These are phyloP conservation scores for Scylla paramamosain DNA, from an alignment of 1,140 invertebrate genomes.

Conservation along the genomic window DNA sequence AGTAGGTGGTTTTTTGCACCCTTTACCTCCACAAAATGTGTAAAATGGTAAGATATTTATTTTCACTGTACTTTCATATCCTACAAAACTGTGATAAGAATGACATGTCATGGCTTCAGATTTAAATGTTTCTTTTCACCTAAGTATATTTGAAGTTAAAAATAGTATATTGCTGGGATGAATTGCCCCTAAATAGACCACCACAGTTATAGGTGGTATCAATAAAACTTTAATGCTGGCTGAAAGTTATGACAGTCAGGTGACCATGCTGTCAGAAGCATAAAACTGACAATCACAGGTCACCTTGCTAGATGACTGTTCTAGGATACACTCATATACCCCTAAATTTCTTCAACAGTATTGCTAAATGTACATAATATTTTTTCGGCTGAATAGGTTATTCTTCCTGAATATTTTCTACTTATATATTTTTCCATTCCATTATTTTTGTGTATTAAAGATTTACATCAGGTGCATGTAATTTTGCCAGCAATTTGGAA, in stretches of 20 bases:
- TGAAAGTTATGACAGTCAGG: not conserved
- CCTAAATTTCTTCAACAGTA: not conserved
- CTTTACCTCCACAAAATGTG: not conserved
- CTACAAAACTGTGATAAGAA: not conserved
- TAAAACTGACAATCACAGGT: not conserved
- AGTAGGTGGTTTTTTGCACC: not conserved
- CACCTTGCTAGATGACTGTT: not conserved
- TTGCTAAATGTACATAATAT: not conserved
- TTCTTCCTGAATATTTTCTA: not conserved
- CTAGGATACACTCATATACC: not conserved
- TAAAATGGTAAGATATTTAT: slow-evolving; percentile 1
- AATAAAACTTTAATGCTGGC: not conserved
- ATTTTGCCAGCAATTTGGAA: not conserved
- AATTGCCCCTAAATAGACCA: not conserved
- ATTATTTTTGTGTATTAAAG: too few species aligned
- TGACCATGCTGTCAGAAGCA: not conserved
- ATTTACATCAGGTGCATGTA: not conserved
- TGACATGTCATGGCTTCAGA: not conserved
- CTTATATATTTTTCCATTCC: not conserved
- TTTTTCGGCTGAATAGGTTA: not conserved
- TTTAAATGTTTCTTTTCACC: not conserved
- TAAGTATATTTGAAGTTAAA: slow-evolving; percentile 7
- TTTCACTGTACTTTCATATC: not conserved
- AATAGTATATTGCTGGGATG: not conserved
- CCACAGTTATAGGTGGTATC: not conserved